A percentile compares a stretch with the other conserved stretches of the same genome.
phyloP scores from a whole-genome alignment of 2,888 invertebrate species.

The Choreutis nemorana region DNA sequence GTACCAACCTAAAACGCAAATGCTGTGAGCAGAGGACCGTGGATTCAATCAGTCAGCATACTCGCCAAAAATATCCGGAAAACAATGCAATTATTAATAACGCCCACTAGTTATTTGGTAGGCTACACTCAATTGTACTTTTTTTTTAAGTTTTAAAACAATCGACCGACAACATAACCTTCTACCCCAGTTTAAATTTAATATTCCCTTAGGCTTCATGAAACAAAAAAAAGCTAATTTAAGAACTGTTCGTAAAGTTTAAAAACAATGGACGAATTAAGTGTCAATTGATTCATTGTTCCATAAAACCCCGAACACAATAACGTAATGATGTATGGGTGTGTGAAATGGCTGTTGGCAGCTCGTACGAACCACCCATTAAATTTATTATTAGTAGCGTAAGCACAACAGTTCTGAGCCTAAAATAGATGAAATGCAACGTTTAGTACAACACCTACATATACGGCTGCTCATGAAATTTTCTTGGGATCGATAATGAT shows the following conservation, averaged over 20 bases:
- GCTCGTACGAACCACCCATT: conserved; percentile 18
- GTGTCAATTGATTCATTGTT: conserved; percentile 48
- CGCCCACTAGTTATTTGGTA: too few relatives aligned
- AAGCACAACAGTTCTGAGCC: conserved; percentile 37
- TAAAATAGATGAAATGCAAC: conserved; percentile 32
- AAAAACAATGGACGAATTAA: conserved; percentile 23
- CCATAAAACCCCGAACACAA: conserved; percentile 16
- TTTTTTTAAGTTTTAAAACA: too few relatives aligned
- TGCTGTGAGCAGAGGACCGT: conserved; percentile 61
- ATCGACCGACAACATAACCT: too few relatives aligned
- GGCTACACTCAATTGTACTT: too few relatives aligned
- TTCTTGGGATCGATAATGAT: too few relatives aligned
- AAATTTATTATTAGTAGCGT: conserved; percentile 40
- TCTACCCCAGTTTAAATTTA: too few relatives aligned
- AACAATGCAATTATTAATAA: conserved; percentile 55
- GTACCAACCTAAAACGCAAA: conserved; percentile 62
- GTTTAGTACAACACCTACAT: too few relatives aligned
- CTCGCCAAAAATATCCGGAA: conserved; percentile 48
- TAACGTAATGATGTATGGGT: conserved; percentile 6
- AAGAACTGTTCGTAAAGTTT: conserved; percentile 11
- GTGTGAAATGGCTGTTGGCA: conserved; percentile 4
- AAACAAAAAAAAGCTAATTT: too few relatives aligned
- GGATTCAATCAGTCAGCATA: conserved; percentile 40
- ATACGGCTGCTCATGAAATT: too few relatives aligned
- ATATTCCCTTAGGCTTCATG: too few relatives aligned